A percentile compares a stretch with the other conserved stretches of the same genome.
Conservation (phyloP, 2,113 vertebrate genomes). For the Ciconia stormi region DNA sequence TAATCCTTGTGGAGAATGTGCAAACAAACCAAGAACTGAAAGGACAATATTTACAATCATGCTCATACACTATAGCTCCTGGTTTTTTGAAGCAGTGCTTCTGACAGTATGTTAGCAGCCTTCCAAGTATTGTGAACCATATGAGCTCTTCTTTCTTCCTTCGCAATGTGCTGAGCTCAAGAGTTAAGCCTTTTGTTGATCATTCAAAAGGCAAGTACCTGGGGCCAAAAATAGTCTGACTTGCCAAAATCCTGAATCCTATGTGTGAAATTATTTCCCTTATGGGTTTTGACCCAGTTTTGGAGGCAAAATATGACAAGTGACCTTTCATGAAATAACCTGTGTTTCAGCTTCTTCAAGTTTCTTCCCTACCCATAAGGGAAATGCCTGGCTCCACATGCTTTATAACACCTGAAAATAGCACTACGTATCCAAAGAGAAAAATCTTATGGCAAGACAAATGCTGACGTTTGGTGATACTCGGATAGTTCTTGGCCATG, state of each 20-base stretch:
- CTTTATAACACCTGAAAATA: background rate
- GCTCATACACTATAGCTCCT: background rate
- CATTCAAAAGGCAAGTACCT: background rate
- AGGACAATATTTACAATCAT: background rate
- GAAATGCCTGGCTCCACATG: background rate
- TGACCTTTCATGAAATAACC: slow-evolving; percentile 23
- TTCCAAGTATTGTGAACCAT: background rate
- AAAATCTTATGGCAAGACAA: background rate
- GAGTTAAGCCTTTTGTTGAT: background rate
- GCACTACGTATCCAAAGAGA: background rate
- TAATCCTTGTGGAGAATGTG: background rate
- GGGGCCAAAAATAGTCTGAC: background rate
- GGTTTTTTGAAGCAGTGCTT: background rate
- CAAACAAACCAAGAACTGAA: background rate
- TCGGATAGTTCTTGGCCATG: background rate
- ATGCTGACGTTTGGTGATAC: background rate
- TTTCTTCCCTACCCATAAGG: background rate
- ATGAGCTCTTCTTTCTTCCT: background rate
- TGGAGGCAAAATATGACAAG: background rate
- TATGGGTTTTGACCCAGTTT: slow-evolving; percentile 1
- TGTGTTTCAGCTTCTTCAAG: slow-evolving; percentile 15
- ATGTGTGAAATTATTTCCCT: background rate
- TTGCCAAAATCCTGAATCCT: background rate
- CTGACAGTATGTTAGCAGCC: background rate
- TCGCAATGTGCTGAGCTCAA: background rate